Evolutionary conservation across 2,797 vertebrate species (phyloP).

Genomic region (Sebastiscus albofasciatus): DNA sequence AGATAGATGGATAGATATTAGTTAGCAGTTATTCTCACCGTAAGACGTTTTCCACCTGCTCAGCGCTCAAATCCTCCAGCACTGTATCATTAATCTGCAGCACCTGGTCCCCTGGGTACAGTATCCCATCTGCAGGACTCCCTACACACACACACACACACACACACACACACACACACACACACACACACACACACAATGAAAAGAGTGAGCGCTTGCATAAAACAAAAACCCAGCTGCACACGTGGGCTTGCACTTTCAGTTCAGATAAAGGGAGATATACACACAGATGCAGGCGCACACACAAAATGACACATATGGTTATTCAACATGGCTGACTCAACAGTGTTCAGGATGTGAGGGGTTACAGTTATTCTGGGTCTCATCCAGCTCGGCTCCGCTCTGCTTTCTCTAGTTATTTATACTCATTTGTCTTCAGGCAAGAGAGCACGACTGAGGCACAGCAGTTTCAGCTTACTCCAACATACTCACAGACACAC

Average conservation of each 20-base stretch:
- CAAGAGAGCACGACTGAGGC: slow-evolving; percentile 58
- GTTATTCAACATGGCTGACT: slow-evolving; percentile 71
- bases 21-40: slow-evolving; percentile 79
- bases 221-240: slow-evolving; percentile 47
- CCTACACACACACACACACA: slow-evolving; percentile 69
- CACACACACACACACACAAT: slow-evolving; percentile 32
- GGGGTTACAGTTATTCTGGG: slow-evolving; percentile 72
- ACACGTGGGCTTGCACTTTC: slow-evolving; percentile 28
- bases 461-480: slow-evolving; percentile 54
- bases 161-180: slow-evolving; percentile 38
- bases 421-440: slow-evolving; percentile 81
- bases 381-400: slow-evolving; percentile 60
- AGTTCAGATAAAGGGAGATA: slow-evolving; percentile 30
- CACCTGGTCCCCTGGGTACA: slow-evolving; percentile 91
- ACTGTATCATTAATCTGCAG: slow-evolving; percentile 88
- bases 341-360: slow-evolving; percentile 60
- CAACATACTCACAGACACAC: slow-evolving; percentile 25
- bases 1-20: slow-evolving; percentile 16
- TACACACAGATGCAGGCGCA: not conserved
- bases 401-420: slow-evolving; percentile 76
- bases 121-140: slow-evolving; percentile 85
- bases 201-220: slow-evolving; percentile 39
- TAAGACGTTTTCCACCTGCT: slow-evolving; percentile 86
- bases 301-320: slow-evolving; percentile 27
- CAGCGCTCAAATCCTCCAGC: slow-evolving; percentile 84